Evolutionary conservation across 2,888 invertebrate genomes (phyloP), one percentile per base, ranked within the genome.

Genomic region (Masnerella sp.): DNA sequence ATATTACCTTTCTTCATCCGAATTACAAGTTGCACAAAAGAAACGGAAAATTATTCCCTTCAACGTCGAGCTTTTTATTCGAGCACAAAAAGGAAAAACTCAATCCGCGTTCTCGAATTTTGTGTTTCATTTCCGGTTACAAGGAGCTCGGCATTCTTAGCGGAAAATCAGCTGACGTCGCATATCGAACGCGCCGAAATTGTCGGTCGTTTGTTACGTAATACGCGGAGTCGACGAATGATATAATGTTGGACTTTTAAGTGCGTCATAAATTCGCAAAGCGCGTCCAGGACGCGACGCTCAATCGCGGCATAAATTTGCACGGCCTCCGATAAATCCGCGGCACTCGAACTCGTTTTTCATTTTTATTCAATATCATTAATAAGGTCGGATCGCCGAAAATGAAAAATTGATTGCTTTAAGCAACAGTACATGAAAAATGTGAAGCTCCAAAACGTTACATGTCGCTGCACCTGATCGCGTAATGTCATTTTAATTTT

Each of bases 211-310:
- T 62, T 49, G 51, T 62, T 70, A 61, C 59, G 22, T 52, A 59
- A 71, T 42, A 64, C 36, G 25, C 20, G 20, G 3, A 30, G 56
- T 47, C 56, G 45, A 30, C 38, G n/a, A 25, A 59, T 59, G 59
- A 65, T 52, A 45, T 43, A 52, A 71, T 59, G 58, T 71, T 71
- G 14, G 28, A 69, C 59, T 56, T 62, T 62, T 40, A 62, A 62
- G 61, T 56, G 69, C 54, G 40, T 32, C 69, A 54, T 70, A 61
- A 70, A 70, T 62, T 36, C 17, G 5, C 11, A n/a, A 12, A 49
- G 54, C 14, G 56, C 69, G 40, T 52, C 32, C 43, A 45, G 14
- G 38, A 61, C 12, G 30, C 38, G 18, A 28, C 36, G 11, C 32
- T 47, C 52, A 18, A 59, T 61, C 59, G 59, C 18, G 43, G 45